These are phyloP conservation scores for Harpagoxenus sublaevis DNA, from an alignment of 2,888 invertebrate genomes.

Conservation along the genomic window DNA sequence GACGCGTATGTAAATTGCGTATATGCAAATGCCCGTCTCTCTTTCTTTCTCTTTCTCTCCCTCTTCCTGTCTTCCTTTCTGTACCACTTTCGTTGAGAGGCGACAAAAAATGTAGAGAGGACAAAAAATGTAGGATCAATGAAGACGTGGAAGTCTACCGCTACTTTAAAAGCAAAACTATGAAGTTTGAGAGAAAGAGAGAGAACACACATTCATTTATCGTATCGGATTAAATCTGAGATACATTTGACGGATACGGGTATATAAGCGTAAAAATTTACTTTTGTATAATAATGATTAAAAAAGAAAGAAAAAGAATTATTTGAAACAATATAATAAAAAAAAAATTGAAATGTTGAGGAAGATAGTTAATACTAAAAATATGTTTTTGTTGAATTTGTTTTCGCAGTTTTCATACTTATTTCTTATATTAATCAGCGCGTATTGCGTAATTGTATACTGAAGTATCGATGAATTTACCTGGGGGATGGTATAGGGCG, in stretches of 20 bases:
- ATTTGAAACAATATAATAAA: background rate
- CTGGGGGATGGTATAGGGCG: constrained; percentile 84
- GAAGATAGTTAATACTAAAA: background rate
- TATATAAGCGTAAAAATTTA: background rate
- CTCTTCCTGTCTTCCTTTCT: background rate
- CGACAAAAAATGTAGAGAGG: background rate
- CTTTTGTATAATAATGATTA: background rate
- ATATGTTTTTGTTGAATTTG: background rate
- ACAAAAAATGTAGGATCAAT: constrained; percentile 25
- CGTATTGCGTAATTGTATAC: background rate
- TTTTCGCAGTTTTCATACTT: background rate
- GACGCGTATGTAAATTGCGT: constrained; percentile 32
- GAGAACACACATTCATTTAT: background rate
- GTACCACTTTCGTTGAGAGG: background rate
- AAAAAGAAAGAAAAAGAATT: background rate
- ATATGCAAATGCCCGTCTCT: constrained; percentile 14
- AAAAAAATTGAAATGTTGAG: background rate
- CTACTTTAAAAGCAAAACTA: background rate
- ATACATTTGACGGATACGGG: background rate
- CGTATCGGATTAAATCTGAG: background rate
- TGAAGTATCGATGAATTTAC: constrained; percentile 72
- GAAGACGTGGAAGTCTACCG: background rate
- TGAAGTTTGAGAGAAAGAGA: background rate
- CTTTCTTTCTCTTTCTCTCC: background rate
- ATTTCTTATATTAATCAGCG: background rate